A percentile compares a stretch with the other conserved stretches of the same genome.
phyloP scores from a whole-genome alignment of 2,888 invertebrate species.

The Agonopterix heracliana region DNA sequence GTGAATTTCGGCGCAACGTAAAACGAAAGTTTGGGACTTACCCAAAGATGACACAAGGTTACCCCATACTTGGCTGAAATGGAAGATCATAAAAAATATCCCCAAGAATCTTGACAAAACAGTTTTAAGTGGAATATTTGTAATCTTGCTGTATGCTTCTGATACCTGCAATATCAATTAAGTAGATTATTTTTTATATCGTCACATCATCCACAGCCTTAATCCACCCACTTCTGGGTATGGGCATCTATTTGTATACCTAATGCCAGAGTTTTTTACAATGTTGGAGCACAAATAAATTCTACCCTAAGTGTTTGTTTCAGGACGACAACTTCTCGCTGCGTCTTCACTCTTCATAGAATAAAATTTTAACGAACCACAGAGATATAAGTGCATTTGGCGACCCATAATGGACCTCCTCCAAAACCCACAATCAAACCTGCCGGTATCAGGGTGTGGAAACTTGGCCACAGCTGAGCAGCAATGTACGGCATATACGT shows the following conservation, averaged over 20 bases:
- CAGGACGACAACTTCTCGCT: no score
- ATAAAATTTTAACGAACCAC: slow-evolving; percentile 47
- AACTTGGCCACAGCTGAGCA: slow-evolving; percentile 79
- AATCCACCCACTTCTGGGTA: no score
- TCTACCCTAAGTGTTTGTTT: no score
- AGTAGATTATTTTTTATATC: no score
- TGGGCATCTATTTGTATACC: no score
- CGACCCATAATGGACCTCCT: slow-evolving; percentile 81
- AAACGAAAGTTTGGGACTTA: slow-evolving; percentile 20
- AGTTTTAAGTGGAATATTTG: background rate
- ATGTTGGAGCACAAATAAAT: no score
- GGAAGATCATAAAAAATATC: slow-evolving; percentile 84
- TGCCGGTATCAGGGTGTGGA: slow-evolving; percentile 78
- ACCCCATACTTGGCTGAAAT: slow-evolving; percentile 81
- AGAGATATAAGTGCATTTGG: slow-evolving; percentile 83
- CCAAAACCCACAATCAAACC: slow-evolving; percentile 80
- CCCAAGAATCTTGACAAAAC: slow-evolving; percentile 81
- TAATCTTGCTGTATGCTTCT: slow-evolving; percentile 61
- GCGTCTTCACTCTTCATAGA: no score
- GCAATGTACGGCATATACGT: slow-evolving; percentile 82
- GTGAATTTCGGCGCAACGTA: no score
- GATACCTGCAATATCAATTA: slow-evolving; percentile 53
- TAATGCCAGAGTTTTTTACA: no score
- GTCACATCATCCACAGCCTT: no score
- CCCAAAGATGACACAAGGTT: slow-evolving; percentile 79